phyloP scores from a whole-genome alignment of 2,888 invertebrate genomes.

The Lycia hirtaria region DNA sequence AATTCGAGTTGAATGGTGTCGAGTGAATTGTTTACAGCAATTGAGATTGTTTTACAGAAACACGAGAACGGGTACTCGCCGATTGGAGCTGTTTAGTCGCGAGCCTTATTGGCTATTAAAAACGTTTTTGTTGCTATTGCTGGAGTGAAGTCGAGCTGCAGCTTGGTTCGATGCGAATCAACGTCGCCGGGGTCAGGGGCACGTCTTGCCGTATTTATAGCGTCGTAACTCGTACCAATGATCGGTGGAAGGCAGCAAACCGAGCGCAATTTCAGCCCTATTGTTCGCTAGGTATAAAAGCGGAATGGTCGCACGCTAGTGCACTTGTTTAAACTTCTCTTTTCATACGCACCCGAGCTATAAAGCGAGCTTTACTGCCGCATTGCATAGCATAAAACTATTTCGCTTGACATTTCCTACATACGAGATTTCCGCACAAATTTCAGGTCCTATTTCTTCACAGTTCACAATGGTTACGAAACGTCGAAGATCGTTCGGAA shows the following conservation, averaged over 20 bases:
- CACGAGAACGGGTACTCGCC: conserved; percentile 23
- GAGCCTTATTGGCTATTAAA: conserved; percentile 29
- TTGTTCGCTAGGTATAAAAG: conserved; percentile 80
- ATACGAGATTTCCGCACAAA: conserved; percentile 37
- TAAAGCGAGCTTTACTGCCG: conserved; percentile 65
- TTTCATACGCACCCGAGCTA: conserved; percentile 53
- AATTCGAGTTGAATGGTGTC: conserved; percentile 42
- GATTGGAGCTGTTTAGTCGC: conserved; percentile 34
- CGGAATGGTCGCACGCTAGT: conserved; percentile 63
- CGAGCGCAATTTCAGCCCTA: conserved; percentile 69
- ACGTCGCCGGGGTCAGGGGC: conserved; percentile 72
- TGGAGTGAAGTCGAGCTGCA: conserved; percentile 36
- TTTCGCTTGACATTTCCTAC: conserved; percentile 53
- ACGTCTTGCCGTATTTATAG: conserved; percentile 80
- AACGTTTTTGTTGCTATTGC: conserved; percentile 29
- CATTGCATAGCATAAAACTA: conserved; percentile 59
- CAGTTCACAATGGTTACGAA: conserved; percentile 32
- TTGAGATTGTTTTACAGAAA: conserved; percentile 40
- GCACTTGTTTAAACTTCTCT: conserved; percentile 70
- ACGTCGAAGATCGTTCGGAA: conserved; percentile 35
- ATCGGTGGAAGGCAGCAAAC: conserved; percentile 72
- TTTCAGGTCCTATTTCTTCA: conserved; percentile 22
- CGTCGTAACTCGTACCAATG: conserved; percentile 78
- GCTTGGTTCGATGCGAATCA: conserved; percentile 33
- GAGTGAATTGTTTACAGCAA: conserved; percentile 42